Conservation (phyloP, 2,797 vertebrate genomes). For the Epinephelus malabaricus region DNA sequence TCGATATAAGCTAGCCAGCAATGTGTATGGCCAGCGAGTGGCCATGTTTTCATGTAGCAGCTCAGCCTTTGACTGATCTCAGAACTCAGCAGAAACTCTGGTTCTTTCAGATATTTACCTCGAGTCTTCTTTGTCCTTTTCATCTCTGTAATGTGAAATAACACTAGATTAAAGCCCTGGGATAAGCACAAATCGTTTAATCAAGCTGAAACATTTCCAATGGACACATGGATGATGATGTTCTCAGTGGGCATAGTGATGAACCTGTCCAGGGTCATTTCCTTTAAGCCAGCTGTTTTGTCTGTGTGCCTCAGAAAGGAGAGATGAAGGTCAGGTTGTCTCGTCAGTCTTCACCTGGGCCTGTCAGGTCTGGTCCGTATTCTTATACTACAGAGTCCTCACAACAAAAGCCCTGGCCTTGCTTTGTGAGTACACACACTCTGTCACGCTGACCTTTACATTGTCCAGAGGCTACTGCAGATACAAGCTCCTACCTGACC, state of each 20-base stretch:
- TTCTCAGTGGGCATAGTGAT: not conserved
- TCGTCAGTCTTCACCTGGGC: not conserved
- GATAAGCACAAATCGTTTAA: not conserved
- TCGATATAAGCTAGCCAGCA: too few relatives aligned
- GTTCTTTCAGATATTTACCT: not conserved
- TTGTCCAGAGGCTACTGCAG: constrained; percentile 6
- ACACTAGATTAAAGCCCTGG: not conserved
- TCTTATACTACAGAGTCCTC: constrained; percentile 19
- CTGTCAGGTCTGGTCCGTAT: constrained; percentile 54
- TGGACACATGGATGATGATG: not conserved
- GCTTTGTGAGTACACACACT: constrained; percentile 57
- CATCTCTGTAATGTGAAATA: not conserved
- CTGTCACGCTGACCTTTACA: constrained; percentile 11
- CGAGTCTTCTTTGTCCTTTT: not conserved
- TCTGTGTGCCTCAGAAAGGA: constrained; percentile 79
- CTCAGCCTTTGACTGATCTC: too few relatives aligned
- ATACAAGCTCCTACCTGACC: constrained; percentile 24
- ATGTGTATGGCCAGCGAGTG: too few relatives aligned
- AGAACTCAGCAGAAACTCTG: too few relatives aligned
- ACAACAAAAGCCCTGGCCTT: constrained; percentile 41
- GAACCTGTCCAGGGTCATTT: not conserved
- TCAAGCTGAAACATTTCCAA: not conserved
- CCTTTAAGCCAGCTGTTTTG: constrained; percentile 46
- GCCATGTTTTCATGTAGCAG: too few relatives aligned
- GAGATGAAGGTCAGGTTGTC: constrained; percentile 62